Percentiles rank a stretch among this genome's conserved stretches.
phyloP scores from a whole-genome alignment of 2,888 invertebrate genomes.

The Orgyia antiqua region DNA sequence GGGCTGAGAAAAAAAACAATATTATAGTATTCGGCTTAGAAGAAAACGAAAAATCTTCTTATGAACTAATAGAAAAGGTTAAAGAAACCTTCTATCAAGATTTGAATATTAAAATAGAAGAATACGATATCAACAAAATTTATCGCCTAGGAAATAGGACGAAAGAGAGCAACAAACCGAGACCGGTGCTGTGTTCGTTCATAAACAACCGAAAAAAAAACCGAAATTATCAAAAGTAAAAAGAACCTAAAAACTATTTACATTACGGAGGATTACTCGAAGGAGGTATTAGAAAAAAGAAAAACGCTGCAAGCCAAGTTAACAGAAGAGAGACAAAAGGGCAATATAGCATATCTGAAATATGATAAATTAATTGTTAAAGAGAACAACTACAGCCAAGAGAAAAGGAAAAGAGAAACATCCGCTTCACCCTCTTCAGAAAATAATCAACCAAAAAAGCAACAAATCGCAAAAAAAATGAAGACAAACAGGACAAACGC shows the following conservation, averaged over 20 bases:
- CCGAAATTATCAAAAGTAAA: constrained; percentile 21
- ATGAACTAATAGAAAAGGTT: constrained; percentile 13
- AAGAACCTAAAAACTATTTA: constrained; percentile 19
- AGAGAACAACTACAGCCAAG: constrained; percentile 8
- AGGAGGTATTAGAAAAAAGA: constrained; percentile 20
- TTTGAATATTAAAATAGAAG: constrained; percentile 17
- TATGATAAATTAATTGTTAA: constrained; percentile 25
- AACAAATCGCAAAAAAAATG: constrained; percentile 9
- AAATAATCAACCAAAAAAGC: constrained; percentile 10
- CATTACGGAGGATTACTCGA: constrained; percentile 24
- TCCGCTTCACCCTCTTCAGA: constrained; percentile 7
- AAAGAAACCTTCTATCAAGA: constrained; percentile 13
- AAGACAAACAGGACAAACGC: constrained; percentile 18
- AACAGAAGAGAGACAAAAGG: no score
- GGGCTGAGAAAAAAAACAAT: constrained; percentile 16
- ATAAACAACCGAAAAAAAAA: constrained; percentile 17
- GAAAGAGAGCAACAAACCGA: no score
- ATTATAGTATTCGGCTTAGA: constrained; percentile 17
- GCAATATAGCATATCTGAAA: constrained; percentile 16
- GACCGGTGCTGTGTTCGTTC: no score
- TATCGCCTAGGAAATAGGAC: constrained; percentile 12
- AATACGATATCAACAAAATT: constrained; percentile 21
- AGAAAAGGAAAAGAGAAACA: constrained; percentile 18
- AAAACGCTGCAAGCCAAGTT: constrained; percentile 18
- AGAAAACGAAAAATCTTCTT: constrained; percentile 16